Conservation (phyloP, 2,888 invertebrate genomes). For the Calliphora vomitoria region DNA sequence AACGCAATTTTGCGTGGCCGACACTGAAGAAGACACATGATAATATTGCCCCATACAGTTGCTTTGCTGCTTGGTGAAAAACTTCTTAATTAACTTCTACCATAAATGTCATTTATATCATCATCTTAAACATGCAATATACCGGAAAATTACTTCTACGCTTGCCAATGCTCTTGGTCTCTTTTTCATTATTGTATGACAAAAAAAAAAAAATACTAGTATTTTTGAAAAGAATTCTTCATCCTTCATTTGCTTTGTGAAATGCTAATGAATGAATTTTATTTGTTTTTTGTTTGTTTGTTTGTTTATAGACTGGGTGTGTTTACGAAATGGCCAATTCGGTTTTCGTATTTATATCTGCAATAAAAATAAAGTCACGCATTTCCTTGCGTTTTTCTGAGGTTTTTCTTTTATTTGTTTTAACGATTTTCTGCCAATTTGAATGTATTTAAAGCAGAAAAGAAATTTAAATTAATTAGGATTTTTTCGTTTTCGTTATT, state of each 20-base stretch:
- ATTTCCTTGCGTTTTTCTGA: constrained; percentile 55
- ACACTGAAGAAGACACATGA: constrained; percentile 13
- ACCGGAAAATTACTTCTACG: constrained; percentile 56
- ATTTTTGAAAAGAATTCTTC: background rate
- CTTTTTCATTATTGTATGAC: background rate
- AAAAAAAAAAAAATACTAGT: background rate
- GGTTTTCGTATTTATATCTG: constrained; percentile 46
- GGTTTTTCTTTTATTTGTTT: constrained; percentile 1
- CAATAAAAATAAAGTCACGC: constrained; percentile 60
- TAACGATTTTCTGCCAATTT: background rate
- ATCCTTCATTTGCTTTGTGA: constrained; percentile 48
- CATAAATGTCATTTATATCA: constrained; percentile 66
- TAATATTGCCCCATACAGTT: constrained; percentile 1
- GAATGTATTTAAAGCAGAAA: background rate
- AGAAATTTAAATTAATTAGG: constrained; percentile 51
- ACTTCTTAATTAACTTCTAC: constrained; percentile 70
- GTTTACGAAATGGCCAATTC: constrained; percentile 44
- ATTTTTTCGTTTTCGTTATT: constrained; percentile 15
- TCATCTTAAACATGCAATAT: constrained; percentile 68
- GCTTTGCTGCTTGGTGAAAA: constrained; percentile 11
- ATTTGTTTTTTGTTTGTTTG: background rate
- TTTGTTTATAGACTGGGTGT: background rate
- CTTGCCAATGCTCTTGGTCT: constrained; percentile 30
- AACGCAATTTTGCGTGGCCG: constrained; percentile 71
- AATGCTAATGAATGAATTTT: constrained; percentile 55